Percentiles rank a stretch among this genome's conserved stretches.
These are phyloP conservation scores for Phaenicophaeus curvirostris DNA, from an alignment of 2,797 vertebrate genomes.

Conservation along the genomic window DNA sequence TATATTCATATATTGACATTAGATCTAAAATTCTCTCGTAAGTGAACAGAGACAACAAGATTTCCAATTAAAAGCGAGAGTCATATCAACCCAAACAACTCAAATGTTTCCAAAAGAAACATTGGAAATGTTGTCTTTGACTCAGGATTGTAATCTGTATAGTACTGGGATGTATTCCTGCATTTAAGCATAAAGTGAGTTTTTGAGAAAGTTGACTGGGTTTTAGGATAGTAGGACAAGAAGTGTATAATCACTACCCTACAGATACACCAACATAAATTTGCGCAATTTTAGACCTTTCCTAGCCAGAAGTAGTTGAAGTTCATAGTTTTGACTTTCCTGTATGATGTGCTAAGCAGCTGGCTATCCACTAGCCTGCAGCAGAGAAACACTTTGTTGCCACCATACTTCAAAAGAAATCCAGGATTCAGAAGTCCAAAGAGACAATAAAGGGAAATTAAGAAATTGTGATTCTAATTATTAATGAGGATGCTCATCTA, in stretches of 20 bases:
- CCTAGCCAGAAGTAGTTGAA: neutral
- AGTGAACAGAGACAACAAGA: neutral
- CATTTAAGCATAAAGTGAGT: neutral
- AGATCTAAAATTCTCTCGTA: neutral
- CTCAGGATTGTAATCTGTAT: neutral
- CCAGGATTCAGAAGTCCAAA: neutral
- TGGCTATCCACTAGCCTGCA: neutral
- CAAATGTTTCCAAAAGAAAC: neutral
- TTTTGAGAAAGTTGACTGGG: neutral
- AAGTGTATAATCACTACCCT: accelerated
- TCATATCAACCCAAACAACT: neutral
- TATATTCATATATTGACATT: neutral
- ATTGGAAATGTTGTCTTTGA: neutral
- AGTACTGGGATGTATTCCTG: neutral
- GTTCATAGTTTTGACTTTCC: neutral
- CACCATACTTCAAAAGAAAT: neutral
- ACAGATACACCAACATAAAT: neutral
- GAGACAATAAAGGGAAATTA: neutral
- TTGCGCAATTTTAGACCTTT: neutral
- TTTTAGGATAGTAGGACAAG: neutral
- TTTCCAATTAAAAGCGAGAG: neutral
- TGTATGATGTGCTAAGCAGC: neutral
- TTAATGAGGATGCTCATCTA: neutral
- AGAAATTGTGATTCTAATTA: neutral
- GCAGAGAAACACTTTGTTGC: neutral